Percentiles rank a stretch among this genome's conserved stretches.
phyloP scores from a whole-genome alignment of 2,797 vertebrate species.

The Leuciscus waleckii region DNA sequence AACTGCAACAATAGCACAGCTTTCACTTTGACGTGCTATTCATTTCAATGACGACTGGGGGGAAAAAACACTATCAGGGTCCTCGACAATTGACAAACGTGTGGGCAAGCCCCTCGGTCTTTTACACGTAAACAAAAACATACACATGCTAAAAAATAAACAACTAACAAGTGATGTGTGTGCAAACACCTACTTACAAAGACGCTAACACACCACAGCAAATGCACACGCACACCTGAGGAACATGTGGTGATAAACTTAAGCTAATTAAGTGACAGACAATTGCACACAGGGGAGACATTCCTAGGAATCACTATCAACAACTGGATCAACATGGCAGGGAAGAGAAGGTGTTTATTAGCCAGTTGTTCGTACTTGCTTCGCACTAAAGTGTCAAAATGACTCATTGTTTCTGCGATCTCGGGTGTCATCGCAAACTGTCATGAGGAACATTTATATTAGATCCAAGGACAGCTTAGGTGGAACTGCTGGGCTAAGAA shows the following conservation, averaged over 20 bases:
- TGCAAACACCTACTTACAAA: constrained; percentile 62
- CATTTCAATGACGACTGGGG: constrained; percentile 14
- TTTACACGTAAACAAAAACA: constrained; percentile 49
- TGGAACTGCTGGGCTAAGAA: background rate
- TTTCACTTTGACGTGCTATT: background rate
- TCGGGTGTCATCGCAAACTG: constrained; percentile 51
- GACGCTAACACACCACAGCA: constrained; percentile 54
- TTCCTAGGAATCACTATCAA: constrained; percentile 72
- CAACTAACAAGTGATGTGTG: constrained; percentile 42
- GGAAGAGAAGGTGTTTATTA: constrained; percentile 68
- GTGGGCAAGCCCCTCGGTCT: constrained; percentile 42
- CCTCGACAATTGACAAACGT: constrained; percentile 41
- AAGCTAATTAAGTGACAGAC: constrained; percentile 82
- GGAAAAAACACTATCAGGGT: constrained; percentile 36
- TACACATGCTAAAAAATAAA: constrained; percentile 50
- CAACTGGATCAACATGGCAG: constrained; percentile 70
- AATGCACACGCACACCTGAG: constrained; percentile 66
- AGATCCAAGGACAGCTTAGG: background rate
- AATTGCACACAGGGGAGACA: constrained; percentile 75
- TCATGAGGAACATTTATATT: constrained; percentile 25
- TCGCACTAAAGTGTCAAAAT: constrained; percentile 59
- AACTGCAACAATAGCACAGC: background rate
- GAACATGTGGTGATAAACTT: constrained; percentile 76
- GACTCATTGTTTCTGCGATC: constrained; percentile 50
- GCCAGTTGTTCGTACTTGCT: constrained; percentile 67